Evolutionary conservation across 2,797 vertebrate species (phyloP).

Genomic region (Pangasius krempfi): DNA sequence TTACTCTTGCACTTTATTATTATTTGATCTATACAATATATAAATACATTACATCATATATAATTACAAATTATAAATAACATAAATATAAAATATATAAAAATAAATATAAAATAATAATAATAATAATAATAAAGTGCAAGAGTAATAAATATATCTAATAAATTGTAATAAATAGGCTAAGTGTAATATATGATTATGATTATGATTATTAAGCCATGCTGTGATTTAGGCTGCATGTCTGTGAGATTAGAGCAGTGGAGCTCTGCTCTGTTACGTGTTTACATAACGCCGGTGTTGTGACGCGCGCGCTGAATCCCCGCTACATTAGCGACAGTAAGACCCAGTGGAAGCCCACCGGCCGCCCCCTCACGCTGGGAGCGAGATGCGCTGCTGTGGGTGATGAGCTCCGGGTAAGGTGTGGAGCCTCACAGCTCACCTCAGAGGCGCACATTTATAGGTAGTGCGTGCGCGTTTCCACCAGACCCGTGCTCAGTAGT

Average conservation of each 20-base stretch:
- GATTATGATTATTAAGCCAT: neutral
- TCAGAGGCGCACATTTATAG: conserved; percentile 12
- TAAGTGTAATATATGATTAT: too few relatives aligned
- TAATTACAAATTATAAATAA: too few relatives aligned
- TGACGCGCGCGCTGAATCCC: conserved; percentile 48
- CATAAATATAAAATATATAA: too few relatives aligned
- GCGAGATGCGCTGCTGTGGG: conserved; percentile 44
- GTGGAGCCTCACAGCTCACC: conserved; percentile 18
- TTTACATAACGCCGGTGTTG: conserved; percentile 24
- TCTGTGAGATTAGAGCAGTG: neutral
- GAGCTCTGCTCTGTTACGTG: neutral
- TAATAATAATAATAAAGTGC: neutral
- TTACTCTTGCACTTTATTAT: too few relatives aligned
- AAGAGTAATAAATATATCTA: neutral
- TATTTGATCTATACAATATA: too few relatives aligned
- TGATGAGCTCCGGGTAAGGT: conserved; percentile 32
- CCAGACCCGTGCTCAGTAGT: neutral
- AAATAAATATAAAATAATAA: too few relatives aligned
- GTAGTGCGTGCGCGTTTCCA: neutral
- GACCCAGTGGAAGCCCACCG: conserved; percentile 60
- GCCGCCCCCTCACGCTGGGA: conserved; percentile 17
- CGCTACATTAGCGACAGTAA: conserved; percentile 59
- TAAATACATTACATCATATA: too few relatives aligned
- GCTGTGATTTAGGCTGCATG: neutral
- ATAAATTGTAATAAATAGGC: too few relatives aligned